phyloP scores from a whole-genome alignment of 2,888 invertebrate genomes.

The Allophyes oxyacanthae region DNA sequence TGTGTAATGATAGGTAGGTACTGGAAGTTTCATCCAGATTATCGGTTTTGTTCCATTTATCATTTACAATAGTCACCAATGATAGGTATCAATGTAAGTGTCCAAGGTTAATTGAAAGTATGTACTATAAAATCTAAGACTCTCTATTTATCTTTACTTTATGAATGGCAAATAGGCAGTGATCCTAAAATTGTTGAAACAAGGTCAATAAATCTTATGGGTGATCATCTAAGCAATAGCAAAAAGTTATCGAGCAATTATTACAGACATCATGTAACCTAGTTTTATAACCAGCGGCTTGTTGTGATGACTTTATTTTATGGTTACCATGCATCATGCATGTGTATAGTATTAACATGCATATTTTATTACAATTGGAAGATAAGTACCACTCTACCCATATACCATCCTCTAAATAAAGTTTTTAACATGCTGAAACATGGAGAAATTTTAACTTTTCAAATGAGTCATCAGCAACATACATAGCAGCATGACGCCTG shows the following conservation, averaged over 20 bases:
- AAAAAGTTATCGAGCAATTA: constrained; percentile 1
- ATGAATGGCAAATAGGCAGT: background rate
- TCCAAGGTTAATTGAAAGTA: constrained; percentile 4
- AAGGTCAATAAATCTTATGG: background rate
- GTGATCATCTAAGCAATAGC: background rate
- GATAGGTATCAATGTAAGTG: background rate
- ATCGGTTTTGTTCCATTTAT: too few species aligned
- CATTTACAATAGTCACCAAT: too few species aligned
- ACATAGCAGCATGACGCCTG: constrained; percentile 50
- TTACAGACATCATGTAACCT: constrained; percentile 17
- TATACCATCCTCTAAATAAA: constrained; percentile 23
- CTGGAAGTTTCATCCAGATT: too few species aligned
- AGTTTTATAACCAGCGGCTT: constrained; percentile 8
- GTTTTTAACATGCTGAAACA: constrained; percentile 10
- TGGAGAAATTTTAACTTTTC: constrained; percentile 24
- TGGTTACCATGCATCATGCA: constrained; percentile 34
- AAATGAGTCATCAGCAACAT: constrained; percentile 54
- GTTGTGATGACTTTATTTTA: background rate
- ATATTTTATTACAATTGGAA: constrained; percentile 5
- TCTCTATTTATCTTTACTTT: background rate
- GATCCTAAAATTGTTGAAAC: background rate
- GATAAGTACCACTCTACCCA: constrained; percentile 22
- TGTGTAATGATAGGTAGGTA: too few species aligned
- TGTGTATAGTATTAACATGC: constrained; percentile 38
- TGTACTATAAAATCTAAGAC: constrained; percentile 9